Base-by-base conservation (phyloP, 2,888 invertebrate species). In the Teleogryllus oceanicus region DNA sequence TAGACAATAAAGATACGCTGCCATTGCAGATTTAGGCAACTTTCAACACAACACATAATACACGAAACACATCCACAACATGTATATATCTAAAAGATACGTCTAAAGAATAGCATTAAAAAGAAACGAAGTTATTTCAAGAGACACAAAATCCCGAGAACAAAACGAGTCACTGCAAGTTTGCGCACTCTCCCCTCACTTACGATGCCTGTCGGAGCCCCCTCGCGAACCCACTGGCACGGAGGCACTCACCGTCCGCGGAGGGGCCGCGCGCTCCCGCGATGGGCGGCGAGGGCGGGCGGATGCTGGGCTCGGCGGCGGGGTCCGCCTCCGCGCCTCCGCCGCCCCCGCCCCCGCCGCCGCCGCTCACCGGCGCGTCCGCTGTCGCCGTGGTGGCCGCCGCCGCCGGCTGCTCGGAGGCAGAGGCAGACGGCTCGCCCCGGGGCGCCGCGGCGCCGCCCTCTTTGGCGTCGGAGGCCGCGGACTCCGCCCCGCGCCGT, bases 401-500 rank as follows among this genome's bases (percentile, higher is more conserved):
- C 50, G 81, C 16, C 87, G 87, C 12, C 2, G 89, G 89, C 83
- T 89, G 89, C 11, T 89, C 89, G 10, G 89, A 88, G 84, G 89
- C 89, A 0, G 78, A 75, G 75, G 74, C 62, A 16, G 83, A 78
- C n/a, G 78, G 74, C 74, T 74, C 74, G 18, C n/a, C 74, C 74
- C 21, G 83, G 83, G 80, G 83, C 82, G 81, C 85, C 85, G 82
- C 85, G 85, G 82, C 75, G 75, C 75, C 75, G 13, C 75, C 75
- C 21, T 62, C 80, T 85, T 81, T 81, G 85, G 84, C 84, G 86
- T 62, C 62, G 62, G 83, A 76, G 86, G 85, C 84, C 85, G 80
- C 88, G 84, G 81, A 88, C 86, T 82, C 89, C 89, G 13, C 90
- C 90, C 90, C 89, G 49, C 88, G 88, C 81, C 90, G 86, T 90